Percentiles rank a stretch among this genome's conserved stretches.
phyloP scores from a whole-genome alignment of 1,140 invertebrate species.

The Macrobrachium rosenbergii region DNA sequence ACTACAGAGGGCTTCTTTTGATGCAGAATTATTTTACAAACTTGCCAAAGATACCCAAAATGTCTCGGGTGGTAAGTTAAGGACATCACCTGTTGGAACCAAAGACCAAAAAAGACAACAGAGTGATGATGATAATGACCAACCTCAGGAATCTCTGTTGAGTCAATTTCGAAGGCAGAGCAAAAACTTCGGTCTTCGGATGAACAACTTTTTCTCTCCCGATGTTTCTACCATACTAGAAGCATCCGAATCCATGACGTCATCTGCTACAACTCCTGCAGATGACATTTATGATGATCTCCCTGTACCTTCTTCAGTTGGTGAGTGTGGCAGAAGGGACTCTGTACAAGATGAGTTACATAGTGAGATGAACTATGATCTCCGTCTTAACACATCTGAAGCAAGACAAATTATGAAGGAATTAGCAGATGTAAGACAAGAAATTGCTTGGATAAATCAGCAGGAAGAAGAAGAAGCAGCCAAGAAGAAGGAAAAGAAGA shows the following conservation, averaged over 20 bases:
- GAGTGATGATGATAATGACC: conserved; percentile 1
- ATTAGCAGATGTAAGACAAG: conserved; percentile 51
- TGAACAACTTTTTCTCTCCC: conserved; percentile 68
- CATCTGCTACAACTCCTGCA: conserved; percentile 67
- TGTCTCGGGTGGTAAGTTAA: conserved; percentile 24
- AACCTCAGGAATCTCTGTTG: conserved; percentile 13
- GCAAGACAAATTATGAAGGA: conserved; percentile 62
- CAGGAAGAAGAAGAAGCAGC: conserved; percentile 61
- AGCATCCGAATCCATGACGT: conserved; percentile 68
- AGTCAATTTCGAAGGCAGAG: conserved; percentile 62
- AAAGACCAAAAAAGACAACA: conserved; percentile 24
- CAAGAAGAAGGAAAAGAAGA: conserved; percentile 36
- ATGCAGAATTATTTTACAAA: conserved; percentile 60
- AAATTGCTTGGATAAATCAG: conserved; percentile 57
- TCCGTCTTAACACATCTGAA: conserved; percentile 37
- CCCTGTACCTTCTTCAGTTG: conserved; percentile 28
- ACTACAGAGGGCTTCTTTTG: conserved; percentile 56
- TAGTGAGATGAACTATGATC: conserved; percentile 57
- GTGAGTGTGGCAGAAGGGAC: conserved; percentile 1
- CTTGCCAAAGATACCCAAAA: conserved; percentile 56
- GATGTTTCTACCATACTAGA: conserved; percentile 69
- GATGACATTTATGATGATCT: conserved; percentile 65
- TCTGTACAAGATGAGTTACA: conserved; percentile 39
- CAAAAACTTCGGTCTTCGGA: conserved; percentile 67
- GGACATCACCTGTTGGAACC: conserved; percentile 34